Conservation (phyloP, 1,140 invertebrate species). For the Pseudachorutes palmiensis region DNA sequence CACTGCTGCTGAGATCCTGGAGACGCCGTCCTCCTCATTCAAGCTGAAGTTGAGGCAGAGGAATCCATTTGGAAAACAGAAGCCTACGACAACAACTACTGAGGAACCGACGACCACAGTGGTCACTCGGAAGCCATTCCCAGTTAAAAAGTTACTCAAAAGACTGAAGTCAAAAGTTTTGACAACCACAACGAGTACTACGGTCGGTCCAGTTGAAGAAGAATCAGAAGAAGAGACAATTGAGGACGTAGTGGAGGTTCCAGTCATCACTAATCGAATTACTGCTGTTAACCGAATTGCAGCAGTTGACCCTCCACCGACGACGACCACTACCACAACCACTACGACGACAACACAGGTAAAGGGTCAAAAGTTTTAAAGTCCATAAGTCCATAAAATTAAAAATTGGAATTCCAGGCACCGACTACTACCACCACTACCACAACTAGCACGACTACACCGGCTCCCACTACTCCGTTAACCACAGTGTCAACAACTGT, state of each 20-base stretch:
- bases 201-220: neutral
- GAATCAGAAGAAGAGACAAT: neutral
- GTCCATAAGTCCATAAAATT: neutral
- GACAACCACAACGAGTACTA: neutral
- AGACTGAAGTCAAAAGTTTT: neutral
- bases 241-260: neutral
- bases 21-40: slow-evolving; percentile 15
- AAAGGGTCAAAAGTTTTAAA: neutral
- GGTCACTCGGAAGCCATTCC: slow-evolving; percentile 1
- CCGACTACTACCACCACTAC: neutral
- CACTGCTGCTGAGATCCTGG: neutral
- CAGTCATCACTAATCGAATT: neutral
- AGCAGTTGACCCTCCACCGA: neutral
- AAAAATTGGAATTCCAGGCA: slow-evolving; percentile 4
- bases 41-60: neutral
- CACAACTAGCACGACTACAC: neutral
- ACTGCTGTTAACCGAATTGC: neutral
- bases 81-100: neutral
- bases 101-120: neutral
- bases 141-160: slow-evolving; percentile 13
- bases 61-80: neutral
- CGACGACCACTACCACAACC: slow-evolving; percentile 4
- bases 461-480: neutral
- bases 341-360: slow-evolving; percentile 3
- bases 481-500: neutral